These are phyloP conservation scores for Drosophila watanabei DNA, from an alignment of 1,140 invertebrate species.

Conservation along the genomic window DNA sequence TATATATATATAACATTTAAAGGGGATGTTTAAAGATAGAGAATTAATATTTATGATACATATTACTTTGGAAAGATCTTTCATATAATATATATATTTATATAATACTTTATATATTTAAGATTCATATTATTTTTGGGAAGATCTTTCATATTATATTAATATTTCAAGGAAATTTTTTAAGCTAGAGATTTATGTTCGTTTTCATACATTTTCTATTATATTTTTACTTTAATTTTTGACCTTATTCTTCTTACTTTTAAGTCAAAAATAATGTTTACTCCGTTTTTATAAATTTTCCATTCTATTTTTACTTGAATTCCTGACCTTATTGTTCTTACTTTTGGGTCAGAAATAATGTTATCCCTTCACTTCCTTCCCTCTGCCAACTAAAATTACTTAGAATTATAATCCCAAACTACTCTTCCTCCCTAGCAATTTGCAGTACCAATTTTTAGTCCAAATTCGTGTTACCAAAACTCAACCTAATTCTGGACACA, in stretches of 20 bases:
- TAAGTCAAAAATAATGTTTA: background rate
- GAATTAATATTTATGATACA: too few species aligned
- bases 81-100: background rate
- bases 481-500: background rate
- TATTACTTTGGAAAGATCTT: too few species aligned
- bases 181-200: background rate
- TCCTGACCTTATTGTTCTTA: background rate
- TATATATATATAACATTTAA: too few species aligned
- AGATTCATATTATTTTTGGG: too few species aligned
- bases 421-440: background rate
- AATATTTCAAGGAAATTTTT: background rate
- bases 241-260: background rate
- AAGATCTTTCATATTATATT: too few species aligned
- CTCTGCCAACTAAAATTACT: background rate
- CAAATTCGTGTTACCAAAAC: conserved; percentile 6
- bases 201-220: background rate
- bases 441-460: background rate
- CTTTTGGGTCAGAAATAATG: background rate
- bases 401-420: conserved; percentile 5
- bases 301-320: background rate
- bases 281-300: too few species aligned
- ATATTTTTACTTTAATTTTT: background rate
- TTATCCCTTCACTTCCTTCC: too few species aligned
- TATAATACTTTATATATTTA: too few species aligned
- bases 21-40: too few species aligned